Base-by-base conservation (phyloP, 1,140 invertebrate species). In the Drosophila serrata region DNA sequence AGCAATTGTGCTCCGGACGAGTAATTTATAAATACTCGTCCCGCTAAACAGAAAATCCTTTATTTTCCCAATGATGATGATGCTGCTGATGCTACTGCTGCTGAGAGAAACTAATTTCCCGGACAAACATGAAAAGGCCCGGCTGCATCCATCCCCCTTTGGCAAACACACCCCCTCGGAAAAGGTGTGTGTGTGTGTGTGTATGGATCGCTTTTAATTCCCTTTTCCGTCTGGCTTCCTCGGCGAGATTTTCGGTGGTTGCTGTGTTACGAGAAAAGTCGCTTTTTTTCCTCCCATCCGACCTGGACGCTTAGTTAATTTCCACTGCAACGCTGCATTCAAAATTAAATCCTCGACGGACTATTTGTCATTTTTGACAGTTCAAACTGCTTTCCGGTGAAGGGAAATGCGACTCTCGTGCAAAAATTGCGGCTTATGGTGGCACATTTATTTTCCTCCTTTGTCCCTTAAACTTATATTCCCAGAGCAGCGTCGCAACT, bases 291-390 rank as follows among this genome's bases (percentile, higher is more conserved):
- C 2, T 43, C 29, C 19, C 33, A 27, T 39, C 63, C 49, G 64
- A 60, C 64, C 22, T 46, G 22, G 64, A 57, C 64, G 74, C 74
- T 76, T 84, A 86, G 76, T 80, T 88, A 67, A 81, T 88, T 87
- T 88, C 64, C 67, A 90, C 69, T 81, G 85, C 84, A 85, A 70
- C 75, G 64, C 53, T 86, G 82, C 82, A 86, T 86, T 86, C 65
- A 55, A 88, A 88, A 88, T 88, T 64, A 90, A 88, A 88, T 88
- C 85, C 85, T 79, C 68, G 49, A 61, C 74, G 85, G 65, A 62
- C 85, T 62, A 90, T 88, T 88, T 88, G 85, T 88, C 85, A 88
- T 88, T 85, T 90, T 73, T 90, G 85, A 88, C 85, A 88, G 85
- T 81, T 81, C 31, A 70, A 88, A 88, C 69, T 84, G 81, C 43